phyloP scores from a whole-genome alignment of 1,140 invertebrate genomes.

The Eurosta solidaginis region DNA sequence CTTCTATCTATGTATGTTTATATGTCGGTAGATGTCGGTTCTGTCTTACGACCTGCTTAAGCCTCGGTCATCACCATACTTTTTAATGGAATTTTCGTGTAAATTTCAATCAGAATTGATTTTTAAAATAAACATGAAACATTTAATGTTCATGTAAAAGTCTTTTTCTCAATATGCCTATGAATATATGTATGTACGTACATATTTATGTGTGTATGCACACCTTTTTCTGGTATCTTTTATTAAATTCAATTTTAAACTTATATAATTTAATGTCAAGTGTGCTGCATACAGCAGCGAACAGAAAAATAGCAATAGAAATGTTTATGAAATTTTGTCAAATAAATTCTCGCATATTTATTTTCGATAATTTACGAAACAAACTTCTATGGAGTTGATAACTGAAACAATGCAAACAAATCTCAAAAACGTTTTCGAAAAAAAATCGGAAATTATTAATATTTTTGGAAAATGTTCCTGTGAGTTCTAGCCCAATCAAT shows the following conservation, averaged over 20 bases:
- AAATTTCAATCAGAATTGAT: slow-evolving; percentile 47
- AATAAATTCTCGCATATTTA: too few relatives aligned
- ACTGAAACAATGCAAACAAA: too few relatives aligned
- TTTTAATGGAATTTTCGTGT: slow-evolving; percentile 59
- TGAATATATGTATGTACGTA: not conserved
- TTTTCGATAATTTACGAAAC: too few relatives aligned
- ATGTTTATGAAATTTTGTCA: too few relatives aligned
- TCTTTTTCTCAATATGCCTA: slow-evolving; percentile 37
- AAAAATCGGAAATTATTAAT: too few relatives aligned
- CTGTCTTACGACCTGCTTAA: not conserved
- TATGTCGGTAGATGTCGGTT: slow-evolving; percentile 5
- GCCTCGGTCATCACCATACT: not conserved
- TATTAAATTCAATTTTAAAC: slow-evolving; percentile 7
- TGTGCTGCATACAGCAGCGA: not conserved
- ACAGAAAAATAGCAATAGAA: too few relatives aligned
- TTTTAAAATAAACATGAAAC: slow-evolving; percentile 57
- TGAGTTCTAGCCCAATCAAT: too few relatives aligned
- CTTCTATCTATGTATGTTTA: too few relatives aligned
- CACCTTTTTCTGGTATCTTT: not conserved
- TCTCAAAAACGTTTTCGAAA: too few relatives aligned
- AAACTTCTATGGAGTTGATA: too few relatives aligned
- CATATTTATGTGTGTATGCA: not conserved
- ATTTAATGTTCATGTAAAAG: slow-evolving; percentile 59
- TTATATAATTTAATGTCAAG: not conserved
- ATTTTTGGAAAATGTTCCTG: too few relatives aligned